Base-by-base conservation (phyloP, 2,113 vertebrate species). In the Nothoprocta perdicaria region DNA sequence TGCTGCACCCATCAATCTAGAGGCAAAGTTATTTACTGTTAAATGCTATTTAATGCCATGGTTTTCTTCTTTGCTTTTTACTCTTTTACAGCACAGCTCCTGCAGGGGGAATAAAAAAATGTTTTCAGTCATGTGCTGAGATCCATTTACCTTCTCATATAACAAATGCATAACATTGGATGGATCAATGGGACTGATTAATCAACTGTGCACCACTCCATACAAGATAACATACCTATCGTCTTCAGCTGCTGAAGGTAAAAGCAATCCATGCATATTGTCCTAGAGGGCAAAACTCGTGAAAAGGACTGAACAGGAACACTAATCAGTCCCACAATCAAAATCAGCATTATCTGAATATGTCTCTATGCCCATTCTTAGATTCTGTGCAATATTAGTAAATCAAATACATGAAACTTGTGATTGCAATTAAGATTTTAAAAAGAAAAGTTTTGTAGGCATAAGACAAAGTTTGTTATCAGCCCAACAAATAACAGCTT, bases 211-310 rank as follows among this genome's bases (percentile, higher is more conserved):
- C 23, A 19, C 57, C n/a, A 27, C 21, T 75, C 29, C 40, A 33
- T 14, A 12, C 12, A 8, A 58, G 22, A 24, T 22, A 23, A 60
- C 23, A 26, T 23, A 18, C 29, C 16, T 6, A 27, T 23, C 71
- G 2, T 22, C 35, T 90, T 61, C 23, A 68, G 21, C n/a, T 29
- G 6, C 19, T 43, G 18, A 58, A 77, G 31, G 40, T 4, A 80
- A 80, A 65, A 2, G 14, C 0, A 2, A 6, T 55, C 27, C 12
- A 57, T 77, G 50, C 3, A 5, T 12, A 35, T 48, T 0, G 1
- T 14, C 22, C 66, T 22, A 46, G 65, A 65, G 4, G 61, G 7
- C 14, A 68, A 86, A 81, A 45, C n/a, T 15, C 5, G 16, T 16
- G 5, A 66, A 86, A 84, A 93, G 4, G 5, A 58, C 40, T 33